A percentile compares a stretch with the other conserved stretches of the same genome.
phyloP scores from a whole-genome alignment of 2,888 invertebrate genomes.

The Tinea trinotella region DNA sequence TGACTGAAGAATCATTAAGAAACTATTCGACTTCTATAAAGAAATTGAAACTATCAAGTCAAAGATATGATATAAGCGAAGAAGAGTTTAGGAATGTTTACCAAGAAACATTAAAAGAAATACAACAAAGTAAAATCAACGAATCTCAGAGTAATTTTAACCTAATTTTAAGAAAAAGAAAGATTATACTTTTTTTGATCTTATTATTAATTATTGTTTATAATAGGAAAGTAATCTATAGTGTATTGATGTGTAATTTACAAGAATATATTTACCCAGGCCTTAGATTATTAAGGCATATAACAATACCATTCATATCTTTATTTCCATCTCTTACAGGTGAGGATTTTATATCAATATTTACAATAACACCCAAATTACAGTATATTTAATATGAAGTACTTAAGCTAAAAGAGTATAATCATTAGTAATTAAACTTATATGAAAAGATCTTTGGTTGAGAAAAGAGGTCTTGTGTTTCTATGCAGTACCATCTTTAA shows the following conservation, averaged over 20 bases:
- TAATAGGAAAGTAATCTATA: slow-evolving; percentile 76
- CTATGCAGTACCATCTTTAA: no score
- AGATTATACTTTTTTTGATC: slow-evolving; percentile 28
- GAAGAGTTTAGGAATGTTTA: slow-evolving; percentile 75
- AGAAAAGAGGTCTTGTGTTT: no score
- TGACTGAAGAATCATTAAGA: slow-evolving; percentile 33
- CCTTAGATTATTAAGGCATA: slow-evolving; percentile 78
- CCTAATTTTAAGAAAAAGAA: neutral
- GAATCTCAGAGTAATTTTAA: neutral
- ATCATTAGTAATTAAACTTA: no score
- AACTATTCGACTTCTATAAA: slow-evolving; percentile 70
- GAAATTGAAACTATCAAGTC: slow-evolving; percentile 71
- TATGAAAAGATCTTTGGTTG: no score
- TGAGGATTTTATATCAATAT: slow-evolving; percentile 37
- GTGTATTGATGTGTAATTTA: slow-evolving; percentile 78
- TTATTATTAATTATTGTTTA: slow-evolving; percentile 42
- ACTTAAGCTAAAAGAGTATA: no score
- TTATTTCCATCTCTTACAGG: slow-evolving; percentile 82
- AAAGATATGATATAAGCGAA: slow-evolving; percentile 72
- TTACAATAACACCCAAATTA: no score
- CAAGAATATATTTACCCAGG: slow-evolving; percentile 88
- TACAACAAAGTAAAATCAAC: slow-evolving; percentile 32
- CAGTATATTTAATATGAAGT: no score
- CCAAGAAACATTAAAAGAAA: slow-evolving; percentile 50
- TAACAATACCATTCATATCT: slow-evolving; percentile 83